A percentile compares a stretch with the other conserved stretches of the same genome.
Evolutionary conservation across 2,113 vertebrate species (phyloP).

Genomic region (Macrotis lagotis): DNA sequence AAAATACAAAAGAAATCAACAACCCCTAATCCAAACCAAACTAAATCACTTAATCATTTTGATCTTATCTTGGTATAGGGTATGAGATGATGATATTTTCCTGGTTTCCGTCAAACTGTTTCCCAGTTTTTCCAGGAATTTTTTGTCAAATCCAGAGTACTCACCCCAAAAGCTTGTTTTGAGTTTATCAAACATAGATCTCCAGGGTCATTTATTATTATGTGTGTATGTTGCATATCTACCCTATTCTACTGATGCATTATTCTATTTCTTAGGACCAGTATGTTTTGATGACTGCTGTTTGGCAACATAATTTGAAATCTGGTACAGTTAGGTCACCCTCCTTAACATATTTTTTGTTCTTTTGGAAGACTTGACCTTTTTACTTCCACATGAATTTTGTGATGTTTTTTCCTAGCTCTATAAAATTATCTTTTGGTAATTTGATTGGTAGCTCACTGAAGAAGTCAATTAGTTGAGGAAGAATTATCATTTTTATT

Average conservation of each 20-base stretch:
- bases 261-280: background rate
- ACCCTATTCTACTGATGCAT: background rate
- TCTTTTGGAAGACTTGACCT: background rate
- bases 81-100: background rate
- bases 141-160: background rate
- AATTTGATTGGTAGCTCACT: background rate
- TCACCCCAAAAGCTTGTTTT: background rate
- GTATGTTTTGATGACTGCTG: background rate
- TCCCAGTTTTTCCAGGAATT: background rate
- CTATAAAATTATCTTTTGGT: background rate
- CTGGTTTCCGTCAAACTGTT: background rate
- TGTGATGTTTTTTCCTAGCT: background rate
- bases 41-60: background rate
- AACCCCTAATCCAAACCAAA: background rate
- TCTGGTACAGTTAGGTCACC: background rate
- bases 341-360: background rate
- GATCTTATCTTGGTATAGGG: background rate
- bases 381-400: background rate
- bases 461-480: background rate
- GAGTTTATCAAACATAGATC: background rate
- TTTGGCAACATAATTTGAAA: background rate
- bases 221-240: background rate
- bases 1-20: background rate
- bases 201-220: background rate
- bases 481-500: background rate